Percentiles rank a stretch among this genome's conserved stretches.
Conservation (phyloP, 2,797 vertebrate genomes). For the Enteromius viviparus region DNA sequence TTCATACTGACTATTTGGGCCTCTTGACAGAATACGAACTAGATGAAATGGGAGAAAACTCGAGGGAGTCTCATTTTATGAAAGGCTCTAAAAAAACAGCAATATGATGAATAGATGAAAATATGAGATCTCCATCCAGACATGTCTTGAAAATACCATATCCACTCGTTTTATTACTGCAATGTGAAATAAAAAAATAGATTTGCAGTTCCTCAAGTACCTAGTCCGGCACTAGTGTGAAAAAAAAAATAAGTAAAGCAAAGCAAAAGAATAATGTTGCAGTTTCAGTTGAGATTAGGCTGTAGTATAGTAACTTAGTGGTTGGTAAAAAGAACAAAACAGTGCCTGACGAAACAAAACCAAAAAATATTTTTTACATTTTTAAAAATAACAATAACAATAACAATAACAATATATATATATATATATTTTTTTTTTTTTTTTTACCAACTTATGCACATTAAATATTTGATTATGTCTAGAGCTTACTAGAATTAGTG, state of each 20-base stretch:
- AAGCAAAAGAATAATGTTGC: background rate
- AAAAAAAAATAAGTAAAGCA: background rate
- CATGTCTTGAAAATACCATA: slow-evolving; percentile 28
- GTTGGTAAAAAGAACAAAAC: background rate
- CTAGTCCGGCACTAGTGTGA: background rate
- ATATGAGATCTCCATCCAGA: slow-evolving; percentile 33
- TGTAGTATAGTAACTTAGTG: background rate
- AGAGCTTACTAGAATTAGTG: background rate
- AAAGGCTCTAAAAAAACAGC: slow-evolving; percentile 23
- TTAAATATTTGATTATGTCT: background rate
- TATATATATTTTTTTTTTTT: background rate
- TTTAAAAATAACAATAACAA: background rate
- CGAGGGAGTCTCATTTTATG: slow-evolving; percentile 35
- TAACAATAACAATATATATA: too few relatives aligned
- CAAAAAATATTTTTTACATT: background rate
- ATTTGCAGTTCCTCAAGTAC: background rate
- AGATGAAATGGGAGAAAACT: slow-evolving; percentile 24
- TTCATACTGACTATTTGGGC: slow-evolving; percentile 73
- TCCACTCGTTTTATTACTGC: slow-evolving; percentile 9
- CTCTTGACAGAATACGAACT: slow-evolving; percentile 45
- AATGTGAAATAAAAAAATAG: slow-evolving; percentile 18
- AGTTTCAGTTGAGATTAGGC: background rate
- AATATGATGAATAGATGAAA: slow-evolving; percentile 39
- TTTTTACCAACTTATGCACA: background rate
- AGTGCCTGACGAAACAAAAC: background rate